Percentiles rank a stretch among this genome's conserved stretches.
These are phyloP conservation scores for Phengaris alcon DNA, from an alignment of 2,888 invertebrate species.

Conservation along the genomic window DNA sequence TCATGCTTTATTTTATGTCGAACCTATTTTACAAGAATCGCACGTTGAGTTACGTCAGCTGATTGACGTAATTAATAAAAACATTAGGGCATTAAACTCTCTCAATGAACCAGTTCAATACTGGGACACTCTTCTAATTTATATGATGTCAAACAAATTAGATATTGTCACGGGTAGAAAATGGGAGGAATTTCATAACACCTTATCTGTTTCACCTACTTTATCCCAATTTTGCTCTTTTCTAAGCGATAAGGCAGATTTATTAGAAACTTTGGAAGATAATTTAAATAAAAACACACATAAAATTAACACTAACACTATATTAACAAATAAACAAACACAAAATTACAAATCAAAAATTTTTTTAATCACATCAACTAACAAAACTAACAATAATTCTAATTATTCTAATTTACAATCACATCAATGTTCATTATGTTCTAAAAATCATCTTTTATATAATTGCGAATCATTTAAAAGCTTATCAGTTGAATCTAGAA, in stretches of 20 bases:
- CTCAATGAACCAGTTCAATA: too few relatives aligned
- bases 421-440: too few relatives aligned
- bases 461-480: too few relatives aligned
- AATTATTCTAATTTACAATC: background rate
- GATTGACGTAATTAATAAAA: too few relatives aligned
- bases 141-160: too few relatives aligned
- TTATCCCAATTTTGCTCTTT: constrained; percentile 29
- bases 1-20: constrained; percentile 31
- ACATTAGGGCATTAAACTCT: too few relatives aligned
- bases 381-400: constrained; percentile 12
- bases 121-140: too few relatives aligned
- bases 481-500: constrained; percentile 32
- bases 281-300: background rate
- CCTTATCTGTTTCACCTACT: constrained; percentile 24
- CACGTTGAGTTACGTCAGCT: constrained; percentile 26
- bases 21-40: background rate
- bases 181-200: background rate
- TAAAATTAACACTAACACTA: background rate
- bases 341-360: background rate
- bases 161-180: too few relatives aligned
- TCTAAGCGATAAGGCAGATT: constrained; percentile 30
- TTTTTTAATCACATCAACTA: constrained; percentile 32
- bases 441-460: too few relatives aligned
- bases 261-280: constrained; percentile 34
- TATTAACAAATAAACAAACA: background rate